Conservation (phyloP, 23 tunicate genomes). For the Phallusia fumigata region DNA sequence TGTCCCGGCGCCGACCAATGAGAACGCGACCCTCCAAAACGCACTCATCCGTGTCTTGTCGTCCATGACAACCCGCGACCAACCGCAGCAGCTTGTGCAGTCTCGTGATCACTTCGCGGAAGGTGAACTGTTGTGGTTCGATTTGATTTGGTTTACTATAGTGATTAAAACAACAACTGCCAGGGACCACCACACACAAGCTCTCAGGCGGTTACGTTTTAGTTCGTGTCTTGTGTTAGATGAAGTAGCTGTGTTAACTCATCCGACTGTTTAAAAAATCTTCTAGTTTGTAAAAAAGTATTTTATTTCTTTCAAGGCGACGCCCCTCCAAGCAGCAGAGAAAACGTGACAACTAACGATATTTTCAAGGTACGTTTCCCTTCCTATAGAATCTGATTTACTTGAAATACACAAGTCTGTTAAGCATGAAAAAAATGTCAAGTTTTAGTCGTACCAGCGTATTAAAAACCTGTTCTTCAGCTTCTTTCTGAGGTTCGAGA, state of each 20-base stretch:
- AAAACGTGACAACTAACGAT: conserved; percentile 16
- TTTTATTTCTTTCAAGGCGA: neutral
- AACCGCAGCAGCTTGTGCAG: neutral
- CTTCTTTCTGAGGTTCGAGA: conserved; percentile 75
- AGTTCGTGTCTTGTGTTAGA: too few relatives aligned
- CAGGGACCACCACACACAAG: too few relatives aligned
- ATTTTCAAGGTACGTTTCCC: conserved; percentile 24
- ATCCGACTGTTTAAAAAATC: too few relatives aligned
- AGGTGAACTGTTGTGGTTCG: too few relatives aligned
- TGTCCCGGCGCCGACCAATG: neutral
- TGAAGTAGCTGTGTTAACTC: too few relatives aligned
- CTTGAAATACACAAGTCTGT: neutral
- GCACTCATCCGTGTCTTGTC: conserved; percentile 13
- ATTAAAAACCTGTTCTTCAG: conserved; percentile 28
- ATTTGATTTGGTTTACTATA: too few relatives aligned
- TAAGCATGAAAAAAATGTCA: neutral
- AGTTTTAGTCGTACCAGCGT: too few relatives aligned
- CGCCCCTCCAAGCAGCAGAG: neutral
- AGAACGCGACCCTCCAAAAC: neutral
- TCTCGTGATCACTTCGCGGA: too few relatives aligned
- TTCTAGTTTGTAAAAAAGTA: neutral
- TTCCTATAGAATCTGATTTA: neutral
- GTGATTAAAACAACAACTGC: too few relatives aligned
- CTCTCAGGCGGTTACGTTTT: too few relatives aligned
- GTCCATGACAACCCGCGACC: neutral